phyloP scores from a whole-genome alignment of 2,888 invertebrate genomes.

The Euproctis similis region DNA sequence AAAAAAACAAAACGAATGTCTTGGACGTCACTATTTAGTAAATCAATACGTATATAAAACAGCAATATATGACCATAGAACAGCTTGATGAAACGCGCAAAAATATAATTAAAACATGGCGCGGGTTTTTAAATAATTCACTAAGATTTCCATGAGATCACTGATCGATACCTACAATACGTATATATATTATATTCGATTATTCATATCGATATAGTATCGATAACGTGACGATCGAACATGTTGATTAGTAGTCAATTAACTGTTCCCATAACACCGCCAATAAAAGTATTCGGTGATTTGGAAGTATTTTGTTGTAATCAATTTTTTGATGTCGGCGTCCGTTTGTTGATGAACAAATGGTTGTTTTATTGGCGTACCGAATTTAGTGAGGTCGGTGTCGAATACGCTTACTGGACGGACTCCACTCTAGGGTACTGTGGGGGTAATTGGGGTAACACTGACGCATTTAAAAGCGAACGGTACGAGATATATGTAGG shows the following conservation, averaged over 20 bases:
- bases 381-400: constrained; percentile 66
- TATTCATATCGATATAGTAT: constrained; percentile 24
- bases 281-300: constrained; percentile 71
- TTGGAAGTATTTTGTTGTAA: constrained; percentile 72
- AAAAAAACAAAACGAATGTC: constrained; percentile 7
- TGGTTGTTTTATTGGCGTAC: constrained; percentile 69
- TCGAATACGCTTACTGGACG: constrained; percentile 43
- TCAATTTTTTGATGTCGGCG: constrained; percentile 70
- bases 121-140: constrained; percentile 28
- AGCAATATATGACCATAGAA: constrained; percentile 22
- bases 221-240: constrained; percentile 30
- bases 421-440: constrained; percentile 27
- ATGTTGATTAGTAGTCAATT: constrained; percentile 69
- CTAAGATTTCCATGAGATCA: constrained; percentile 31
- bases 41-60: constrained; percentile 25
- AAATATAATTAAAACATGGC: constrained; percentile 19
- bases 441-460: constrained; percentile 6
- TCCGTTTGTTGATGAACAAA: constrained; percentile 63
- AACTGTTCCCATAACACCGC: constrained; percentile 64
- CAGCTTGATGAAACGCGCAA: constrained; percentile 19
- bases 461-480: constrained; percentile 4
- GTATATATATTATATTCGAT: constrained; percentile 4
- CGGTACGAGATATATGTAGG: constrained; percentile 4
- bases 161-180: constrained; percentile 33
- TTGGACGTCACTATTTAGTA: constrained; percentile 23